These are phyloP conservation scores for Gouania willdenowi DNA, from an alignment of 2,797 vertebrate species.

Conservation along the genomic window DNA sequence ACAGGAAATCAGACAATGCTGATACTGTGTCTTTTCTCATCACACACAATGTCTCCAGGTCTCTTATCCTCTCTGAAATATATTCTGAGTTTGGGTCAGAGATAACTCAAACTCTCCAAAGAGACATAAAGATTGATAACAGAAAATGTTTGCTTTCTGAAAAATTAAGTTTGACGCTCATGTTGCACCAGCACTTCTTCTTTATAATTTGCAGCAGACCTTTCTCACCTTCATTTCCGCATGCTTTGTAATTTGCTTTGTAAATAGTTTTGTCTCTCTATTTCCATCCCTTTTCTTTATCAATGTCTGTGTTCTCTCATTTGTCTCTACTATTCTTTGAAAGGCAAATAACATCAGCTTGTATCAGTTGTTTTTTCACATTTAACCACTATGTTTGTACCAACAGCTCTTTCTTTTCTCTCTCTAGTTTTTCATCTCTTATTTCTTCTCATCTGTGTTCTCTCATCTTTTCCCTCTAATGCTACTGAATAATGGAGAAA, in stretches of 20 bases:
- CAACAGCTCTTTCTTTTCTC: constrained; percentile 26
- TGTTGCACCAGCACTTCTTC: constrained; percentile 1
- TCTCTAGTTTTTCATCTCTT: constrained; percentile 37
- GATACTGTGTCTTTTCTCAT: constrained; percentile 43
- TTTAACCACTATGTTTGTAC: constrained; percentile 34
- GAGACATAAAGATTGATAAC: constrained; percentile 30
- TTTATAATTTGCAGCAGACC: constrained; percentile 32
- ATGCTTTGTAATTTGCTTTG: constrained; percentile 33
- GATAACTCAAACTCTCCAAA: constrained; percentile 35
- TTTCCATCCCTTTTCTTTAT: constrained; percentile 23
- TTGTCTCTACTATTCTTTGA: constrained; percentile 13
- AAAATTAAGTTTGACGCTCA: constrained; percentile 14
- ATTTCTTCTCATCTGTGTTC: constrained; percentile 48
- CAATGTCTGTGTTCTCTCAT: constrained; percentile 17
- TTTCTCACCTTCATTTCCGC: constrained; percentile 21
- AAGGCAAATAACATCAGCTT: constrained; percentile 34
- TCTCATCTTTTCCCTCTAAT: constrained; percentile 48
- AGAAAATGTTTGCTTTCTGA: constrained; percentile 12
- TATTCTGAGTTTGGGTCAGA: constrained; percentile 30
- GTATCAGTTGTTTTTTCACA: constrained; percentile 32
- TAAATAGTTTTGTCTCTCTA: constrained; percentile 25
- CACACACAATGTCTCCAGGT: constrained; percentile 26
- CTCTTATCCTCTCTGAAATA: constrained; percentile 22
- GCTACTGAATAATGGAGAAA: constrained; percentile 73
- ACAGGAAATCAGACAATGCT: constrained; percentile 52